phyloP scores from a whole-genome alignment of 2,797 vertebrate genomes.

The Danio jaintianensis region DNA sequence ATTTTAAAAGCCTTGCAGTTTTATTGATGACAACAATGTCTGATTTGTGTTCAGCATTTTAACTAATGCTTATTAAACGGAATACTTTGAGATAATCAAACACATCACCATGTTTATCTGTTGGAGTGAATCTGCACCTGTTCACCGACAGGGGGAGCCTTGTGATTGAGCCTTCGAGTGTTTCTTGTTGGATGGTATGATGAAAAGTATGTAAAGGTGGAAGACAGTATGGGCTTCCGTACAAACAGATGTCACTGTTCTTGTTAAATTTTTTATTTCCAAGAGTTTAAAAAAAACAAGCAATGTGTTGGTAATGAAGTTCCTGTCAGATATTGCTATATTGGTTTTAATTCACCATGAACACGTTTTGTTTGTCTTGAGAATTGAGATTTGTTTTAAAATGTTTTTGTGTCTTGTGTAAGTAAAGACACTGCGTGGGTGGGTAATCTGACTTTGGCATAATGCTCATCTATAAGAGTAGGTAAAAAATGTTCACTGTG shows the following conservation, averaged over 20 bases:
- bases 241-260: background rate
- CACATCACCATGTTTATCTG: background rate
- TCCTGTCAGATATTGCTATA: background rate
- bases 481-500: background rate
- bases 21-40: background rate
- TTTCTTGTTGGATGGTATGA: background rate
- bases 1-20: background rate
- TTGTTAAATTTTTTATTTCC: background rate
- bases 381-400: background rate
- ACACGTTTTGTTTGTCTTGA: no score
- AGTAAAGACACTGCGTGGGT: background rate
- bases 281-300: background rate
- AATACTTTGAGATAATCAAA: background rate
- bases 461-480: background rate
- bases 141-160: conserved; percentile 44
- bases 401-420: background rate
- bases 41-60: background rate
- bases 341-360: background rate
- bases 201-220: background rate
- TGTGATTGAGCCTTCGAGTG: background rate
- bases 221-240: background rate
- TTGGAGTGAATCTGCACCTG: background rate
- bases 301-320: background rate
- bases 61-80: background rate
- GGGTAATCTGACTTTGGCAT: background rate